Percentiles rank a stretch among this genome's conserved stretches.
These are phyloP conservation scores for Callocephalon fimbriatum DNA, from an alignment of 2,113 vertebrate species.

Conservation along the genomic window DNA sequence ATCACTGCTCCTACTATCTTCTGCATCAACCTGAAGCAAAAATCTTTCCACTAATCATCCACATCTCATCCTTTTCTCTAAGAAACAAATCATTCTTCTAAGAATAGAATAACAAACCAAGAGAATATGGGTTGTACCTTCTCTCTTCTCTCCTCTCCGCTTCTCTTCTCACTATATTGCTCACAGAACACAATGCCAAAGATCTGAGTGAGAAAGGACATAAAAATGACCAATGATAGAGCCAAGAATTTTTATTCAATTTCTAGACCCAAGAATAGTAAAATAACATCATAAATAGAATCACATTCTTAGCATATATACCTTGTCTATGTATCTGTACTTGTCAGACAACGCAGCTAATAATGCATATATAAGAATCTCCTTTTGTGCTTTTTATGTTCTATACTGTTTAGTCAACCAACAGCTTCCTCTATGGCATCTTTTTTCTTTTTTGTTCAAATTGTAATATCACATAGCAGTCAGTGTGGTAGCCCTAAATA, in stretches of 20 bases:
- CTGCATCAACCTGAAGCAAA: neutral
- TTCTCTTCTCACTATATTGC: accelerated
- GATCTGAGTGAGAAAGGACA: neutral
- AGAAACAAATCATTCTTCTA: neutral
- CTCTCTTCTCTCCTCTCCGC: accelerated
- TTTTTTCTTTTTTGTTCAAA: neutral
- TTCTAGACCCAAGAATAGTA: neutral
- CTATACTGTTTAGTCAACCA: neutral
- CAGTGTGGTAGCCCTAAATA: neutral
- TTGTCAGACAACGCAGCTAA: neutral
- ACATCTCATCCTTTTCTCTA: neutral
- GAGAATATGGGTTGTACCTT: neutral
- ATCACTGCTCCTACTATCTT: neutral
- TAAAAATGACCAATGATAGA: neutral
- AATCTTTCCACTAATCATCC: neutral
- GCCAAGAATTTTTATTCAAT: neutral
- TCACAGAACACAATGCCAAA: neutral
- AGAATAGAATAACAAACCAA: neutral
- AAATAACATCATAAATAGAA: neutral
- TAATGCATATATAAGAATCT: neutral
- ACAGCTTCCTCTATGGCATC: neutral
- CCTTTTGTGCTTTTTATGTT: neutral
- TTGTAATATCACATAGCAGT: neutral
- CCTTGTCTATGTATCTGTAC: neutral
- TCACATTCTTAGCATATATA: neutral